Base-by-base conservation (phyloP, 2,113 vertebrate genomes). In the Balaeniceps rex region DNA sequence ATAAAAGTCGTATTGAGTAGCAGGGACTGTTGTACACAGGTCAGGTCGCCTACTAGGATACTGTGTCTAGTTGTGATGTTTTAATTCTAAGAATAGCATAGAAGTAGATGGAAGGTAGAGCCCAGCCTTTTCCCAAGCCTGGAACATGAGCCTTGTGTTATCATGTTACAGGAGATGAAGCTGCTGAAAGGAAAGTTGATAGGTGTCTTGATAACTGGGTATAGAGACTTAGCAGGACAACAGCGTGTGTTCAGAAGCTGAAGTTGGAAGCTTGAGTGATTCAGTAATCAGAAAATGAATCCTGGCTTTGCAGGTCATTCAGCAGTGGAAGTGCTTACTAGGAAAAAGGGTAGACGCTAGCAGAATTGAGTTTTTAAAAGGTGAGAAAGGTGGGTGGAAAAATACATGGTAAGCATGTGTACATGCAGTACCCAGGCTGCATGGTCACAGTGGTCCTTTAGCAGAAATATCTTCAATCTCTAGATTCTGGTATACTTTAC, bases 131-230 rank as follows among this genome's bases (percentile, higher is more conserved):
- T 91, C 74, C 57, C 40, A 57, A 57, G 84, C 54, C 79, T 85
- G 87, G 93, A 88, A 94, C 84, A 46, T 83, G 78, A 92, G 78
- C 82, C 75, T 57, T 80, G 22, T 89, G 74, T 94, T 95, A 87
- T 96, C 38, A 12, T 80, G 82, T 94, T 93, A 90, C 58, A 80
- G 54, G 84, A 94, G 93, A 79, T 91, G 95, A 92, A 93, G 58
- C 75, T 93, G 71, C 84, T 95, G 94, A 94, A 97, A 93, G 88
- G 68, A 77, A 77, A 85, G 79, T 83, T 93, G 88, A 96, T 93
- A 83, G 85, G 88, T 93, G 85, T 68, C 83, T 83, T 74, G 95
- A 93, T 96, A 94, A 94, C 85, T 77, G 71, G 81, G 58, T 91
- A 61, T 57, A 83, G 70, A 44, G 89, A 87, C 58, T 91, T 90